A percentile compares a stretch with the other conserved stretches of the same genome.
phyloP scores from a whole-genome alignment of 1,140 invertebrate species.

The Drosophila azteca region DNA sequence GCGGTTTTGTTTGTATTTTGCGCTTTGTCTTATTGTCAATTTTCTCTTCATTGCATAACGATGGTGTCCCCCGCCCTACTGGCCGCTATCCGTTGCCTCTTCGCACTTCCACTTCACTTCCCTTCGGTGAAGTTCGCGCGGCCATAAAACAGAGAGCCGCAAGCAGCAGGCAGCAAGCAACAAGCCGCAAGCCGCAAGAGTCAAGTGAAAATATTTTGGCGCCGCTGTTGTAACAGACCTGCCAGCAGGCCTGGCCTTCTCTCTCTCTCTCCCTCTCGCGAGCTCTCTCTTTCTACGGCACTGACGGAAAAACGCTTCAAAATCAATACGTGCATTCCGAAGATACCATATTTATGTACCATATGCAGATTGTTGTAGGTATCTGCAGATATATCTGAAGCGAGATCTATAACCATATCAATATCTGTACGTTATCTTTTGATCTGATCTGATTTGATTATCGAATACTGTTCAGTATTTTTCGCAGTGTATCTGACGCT shows the following conservation, averaged over 20 bases:
- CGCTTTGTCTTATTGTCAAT: slow-evolving; percentile 69
- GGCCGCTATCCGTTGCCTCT: not conserved
- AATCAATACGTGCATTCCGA: too few relatives aligned
- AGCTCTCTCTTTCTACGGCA: not conserved
- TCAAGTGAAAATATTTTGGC: slow-evolving; percentile 75
- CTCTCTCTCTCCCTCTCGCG: slow-evolving; percentile 3
- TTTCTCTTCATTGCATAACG: slow-evolving; percentile 73
- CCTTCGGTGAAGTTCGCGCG: slow-evolving; percentile 52
- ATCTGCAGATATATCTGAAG: too few relatives aligned
- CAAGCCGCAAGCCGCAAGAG: slow-evolving; percentile 48
- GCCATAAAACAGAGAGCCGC: slow-evolving; percentile 44
- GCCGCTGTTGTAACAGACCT: slow-evolving; percentile 53
- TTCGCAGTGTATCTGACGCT: not conserved
- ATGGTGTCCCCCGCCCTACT: not conserved
- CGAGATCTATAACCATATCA: too few relatives aligned
- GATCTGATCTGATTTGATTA: too few relatives aligned
- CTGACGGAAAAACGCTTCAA: slow-evolving; percentile 2
- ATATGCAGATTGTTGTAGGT: too few relatives aligned
- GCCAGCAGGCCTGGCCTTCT: not conserved
- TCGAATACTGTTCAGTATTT: not conserved
- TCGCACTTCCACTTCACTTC: slow-evolving; percentile 6
- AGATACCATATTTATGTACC: too few relatives aligned
- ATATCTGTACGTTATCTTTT: too few relatives aligned
- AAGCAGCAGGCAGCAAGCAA: slow-evolving; percentile 28
- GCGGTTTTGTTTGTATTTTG: slow-evolving; percentile 54